Evolutionary conservation across 2,797 vertebrate species (phyloP).

Genomic region (Nyctibius grandis): DNA sequence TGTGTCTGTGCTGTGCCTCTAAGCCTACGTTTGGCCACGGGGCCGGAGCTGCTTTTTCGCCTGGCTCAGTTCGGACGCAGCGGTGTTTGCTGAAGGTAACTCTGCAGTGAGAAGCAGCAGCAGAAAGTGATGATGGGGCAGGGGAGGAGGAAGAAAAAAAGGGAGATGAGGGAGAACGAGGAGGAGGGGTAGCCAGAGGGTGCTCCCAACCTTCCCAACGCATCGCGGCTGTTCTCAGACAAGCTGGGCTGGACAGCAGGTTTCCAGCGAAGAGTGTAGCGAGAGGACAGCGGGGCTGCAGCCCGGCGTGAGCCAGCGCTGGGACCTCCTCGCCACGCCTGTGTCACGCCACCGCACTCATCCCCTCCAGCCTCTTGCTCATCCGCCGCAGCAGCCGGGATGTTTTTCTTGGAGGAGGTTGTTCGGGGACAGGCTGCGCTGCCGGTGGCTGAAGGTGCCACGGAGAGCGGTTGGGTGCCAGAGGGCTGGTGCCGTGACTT

Average conservation of each 20-base stretch:
- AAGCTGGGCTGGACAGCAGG: background rate
- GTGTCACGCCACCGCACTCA: background rate
- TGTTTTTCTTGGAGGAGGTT: constrained; percentile 12
- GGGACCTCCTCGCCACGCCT: background rate
- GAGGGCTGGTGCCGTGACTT: too few relatives aligned
- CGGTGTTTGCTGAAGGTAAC: constrained; percentile 63
- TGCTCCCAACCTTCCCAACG: background rate
- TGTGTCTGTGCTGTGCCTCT: constrained; percentile 71
- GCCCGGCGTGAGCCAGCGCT: background rate
- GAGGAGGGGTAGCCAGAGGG: background rate
- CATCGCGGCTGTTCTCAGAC: background rate
- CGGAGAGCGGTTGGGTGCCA: accelerated
- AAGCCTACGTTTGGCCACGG: constrained; percentile 65
- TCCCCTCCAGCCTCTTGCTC: constrained; percentile 3
- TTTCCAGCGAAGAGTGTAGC: background rate
- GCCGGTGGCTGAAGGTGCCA: background rate
- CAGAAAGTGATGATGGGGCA: background rate
- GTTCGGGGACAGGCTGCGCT: background rate
- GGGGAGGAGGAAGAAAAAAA: background rate
- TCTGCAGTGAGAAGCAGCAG: background rate
- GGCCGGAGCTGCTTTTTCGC: background rate
- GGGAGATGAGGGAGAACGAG: background rate
- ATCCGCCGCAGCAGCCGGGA: background rate
- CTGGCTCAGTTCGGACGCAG: constrained; percentile 21
- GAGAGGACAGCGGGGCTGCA: background rate